Evolutionary conservation across 2,888 invertebrate genomes (phyloP).

Genomic region (Geophilus truncorum): DNA sequence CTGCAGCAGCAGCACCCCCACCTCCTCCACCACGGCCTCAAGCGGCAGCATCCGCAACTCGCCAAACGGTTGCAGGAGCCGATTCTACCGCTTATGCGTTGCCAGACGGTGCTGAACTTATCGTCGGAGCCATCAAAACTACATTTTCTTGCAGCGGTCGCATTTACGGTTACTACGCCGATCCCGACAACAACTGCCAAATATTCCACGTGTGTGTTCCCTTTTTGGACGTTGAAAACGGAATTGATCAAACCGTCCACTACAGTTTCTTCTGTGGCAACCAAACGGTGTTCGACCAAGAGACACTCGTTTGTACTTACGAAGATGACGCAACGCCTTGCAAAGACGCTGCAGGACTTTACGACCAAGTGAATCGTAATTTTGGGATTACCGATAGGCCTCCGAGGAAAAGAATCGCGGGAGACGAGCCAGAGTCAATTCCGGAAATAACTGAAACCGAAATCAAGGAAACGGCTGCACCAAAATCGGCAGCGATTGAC

Average conservation of each 20-base stretch:
- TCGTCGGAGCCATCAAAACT: constrained; percentile 34
- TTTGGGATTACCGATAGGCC: constrained; percentile 56
- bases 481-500: too few species aligned
- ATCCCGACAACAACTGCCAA: constrained; percentile 38
- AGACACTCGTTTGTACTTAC: constrained; percentile 65
- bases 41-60: neutral
- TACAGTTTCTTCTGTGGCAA: constrained; percentile 41
- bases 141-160: constrained; percentile 43
- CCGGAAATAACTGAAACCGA: too few species aligned
- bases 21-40: neutral
- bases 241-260: constrained; percentile 36
- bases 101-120: constrained; percentile 34
- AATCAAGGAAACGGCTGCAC: too few species aligned
- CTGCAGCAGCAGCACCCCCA: neutral
- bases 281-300: constrained; percentile 42
- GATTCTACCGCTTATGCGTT: neutral
- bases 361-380: constrained; percentile 63
- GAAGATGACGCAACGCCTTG: constrained; percentile 69
- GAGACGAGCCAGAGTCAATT: too few species aligned
- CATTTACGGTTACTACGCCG: constrained; percentile 41
- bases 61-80: neutral
- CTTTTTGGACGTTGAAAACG: constrained; percentile 33
- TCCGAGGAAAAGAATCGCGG: neutral
- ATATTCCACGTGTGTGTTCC: constrained; percentile 40
- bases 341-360: constrained; percentile 67